These are phyloP conservation scores for Anastrepha obliqua DNA, from an alignment of 1,140 invertebrate species.

Conservation along the genomic window DNA sequence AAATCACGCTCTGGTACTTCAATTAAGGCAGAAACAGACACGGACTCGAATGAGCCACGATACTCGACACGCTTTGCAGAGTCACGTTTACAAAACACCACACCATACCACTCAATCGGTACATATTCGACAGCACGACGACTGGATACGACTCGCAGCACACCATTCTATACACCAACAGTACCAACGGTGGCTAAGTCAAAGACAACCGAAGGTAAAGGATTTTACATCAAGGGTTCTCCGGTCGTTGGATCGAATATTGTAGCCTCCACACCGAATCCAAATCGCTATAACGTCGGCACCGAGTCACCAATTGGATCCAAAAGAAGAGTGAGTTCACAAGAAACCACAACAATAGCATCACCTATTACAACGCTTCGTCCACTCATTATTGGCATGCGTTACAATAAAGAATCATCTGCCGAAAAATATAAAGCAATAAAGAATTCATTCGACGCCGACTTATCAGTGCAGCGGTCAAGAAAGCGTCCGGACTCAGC, in stretches of 20 bases:
- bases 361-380: conserved; percentile 64
- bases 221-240: conserved; percentile 61
- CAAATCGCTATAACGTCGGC: conserved; percentile 53
- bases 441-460: conserved; percentile 53
- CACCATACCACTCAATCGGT: conserved; percentile 46
- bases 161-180: conserved; percentile 73
- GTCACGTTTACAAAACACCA: conserved; percentile 21
- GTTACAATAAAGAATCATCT: conserved; percentile 68
- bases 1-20: conserved; percentile 6
- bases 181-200: conserved; percentile 69
- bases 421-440: conserved; percentile 59
- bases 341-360: conserved; percentile 60
- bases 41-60: conserved; percentile 60
- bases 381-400: conserved; percentile 69
- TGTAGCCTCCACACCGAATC: conserved; percentile 66
- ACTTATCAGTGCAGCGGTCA: conserved; percentile 56
- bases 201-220: conserved; percentile 67
- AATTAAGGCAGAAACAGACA: conserved; percentile 14
- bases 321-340: background rate
- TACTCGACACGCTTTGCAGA: conserved; percentile 53
- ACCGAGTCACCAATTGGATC: background rate
- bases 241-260: conserved; percentile 31
- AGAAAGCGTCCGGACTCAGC: conserved; percentile 44
- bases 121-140: conserved; percentile 64
- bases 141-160: conserved; percentile 68